A percentile compares a stretch with the other conserved stretches of the same genome.
These are phyloP conservation scores for Micropterix aruncella DNA, from an alignment of 2,888 invertebrate species.

Conservation along the genomic window DNA sequence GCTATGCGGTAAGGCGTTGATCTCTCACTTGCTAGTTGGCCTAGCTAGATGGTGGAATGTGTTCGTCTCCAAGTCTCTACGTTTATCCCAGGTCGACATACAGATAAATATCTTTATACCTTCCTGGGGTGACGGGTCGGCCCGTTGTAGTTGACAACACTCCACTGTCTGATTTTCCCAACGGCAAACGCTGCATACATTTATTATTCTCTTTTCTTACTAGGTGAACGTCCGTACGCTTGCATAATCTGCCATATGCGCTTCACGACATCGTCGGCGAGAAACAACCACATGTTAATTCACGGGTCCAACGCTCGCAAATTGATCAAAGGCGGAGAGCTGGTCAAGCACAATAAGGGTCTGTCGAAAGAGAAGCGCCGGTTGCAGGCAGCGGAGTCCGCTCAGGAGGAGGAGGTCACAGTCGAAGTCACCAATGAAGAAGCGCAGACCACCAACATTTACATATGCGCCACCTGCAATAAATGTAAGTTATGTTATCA, in stretches of 20 bases:
- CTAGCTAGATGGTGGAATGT: too few relatives aligned
- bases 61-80: too few relatives aligned
- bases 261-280: constrained; percentile 35
- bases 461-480: constrained; percentile 25
- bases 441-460: constrained; percentile 22
- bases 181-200: too few relatives aligned
- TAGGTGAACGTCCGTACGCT: constrained; percentile 31
- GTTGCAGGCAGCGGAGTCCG: background rate
- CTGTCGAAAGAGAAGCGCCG: background rate
- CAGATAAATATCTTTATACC: too few relatives aligned
- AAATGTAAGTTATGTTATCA: constrained; percentile 27
- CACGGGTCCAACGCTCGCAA: constrained; percentile 14
- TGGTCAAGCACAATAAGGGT: background rate
- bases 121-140: too few relatives aligned
- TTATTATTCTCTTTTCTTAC: too few relatives aligned
- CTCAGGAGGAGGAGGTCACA: background rate
- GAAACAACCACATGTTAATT: constrained; percentile 35
- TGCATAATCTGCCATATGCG: constrained; percentile 31
- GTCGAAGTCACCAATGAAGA: constrained; percentile 17
- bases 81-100: too few relatives aligned
- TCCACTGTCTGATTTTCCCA: too few relatives aligned
- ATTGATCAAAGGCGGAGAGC: background rate
- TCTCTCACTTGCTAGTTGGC: too few relatives aligned
- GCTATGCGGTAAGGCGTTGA: too few relatives aligned
- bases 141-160: too few relatives aligned